Evolutionary conservation across 2,888 invertebrate genomes (phyloP), one percentile per base, ranked within the genome.

Genomic region (Cataglyphis cursor): DNA sequence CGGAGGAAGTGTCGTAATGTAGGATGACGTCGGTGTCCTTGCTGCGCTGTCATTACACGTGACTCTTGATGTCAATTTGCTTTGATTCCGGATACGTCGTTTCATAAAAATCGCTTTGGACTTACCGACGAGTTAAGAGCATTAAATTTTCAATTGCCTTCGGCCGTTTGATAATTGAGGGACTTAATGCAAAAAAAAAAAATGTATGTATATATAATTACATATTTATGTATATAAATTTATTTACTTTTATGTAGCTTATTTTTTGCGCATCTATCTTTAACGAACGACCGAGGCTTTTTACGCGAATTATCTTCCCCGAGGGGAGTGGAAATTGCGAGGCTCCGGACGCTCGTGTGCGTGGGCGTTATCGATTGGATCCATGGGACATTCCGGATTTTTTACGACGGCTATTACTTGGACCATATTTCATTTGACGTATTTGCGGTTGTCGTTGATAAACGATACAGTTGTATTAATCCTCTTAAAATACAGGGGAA

Each of bases 361-460:
- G 92, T 92, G 88, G 92, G 92, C 91, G 91, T 93, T 93, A 92
- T 93, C 93, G 92, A 92, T 93, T 91, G 90, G 85, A 89, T 89
- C 92, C 92, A 89, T 87, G 83, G 90, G 91, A 86, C 85, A 86
- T 87, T 90, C 88, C 88, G 84, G 85, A 86, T 84, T 92, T 93
- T 93, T 92, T 91, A 89, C 81, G 73, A 73, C 85, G 72, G 85
- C 90, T 89, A 92, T 92, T 92, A 91, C 91, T 88, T 83, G 89
- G 85, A 90, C 88, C 90, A 88, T 93, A 93, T 92, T 91, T 93
- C 92, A 92, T 91, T 90, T 89, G 90, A 85, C 90, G 88, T 92
- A 92, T 93, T 92, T 92, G 90, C 90, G 89, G 85, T 88, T 92
- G 92, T 92, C 92, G 91, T 92, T 93, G 93, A 93, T 93, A 93